phyloP scores from a whole-genome alignment of 2,113 vertebrate species.

The Dicaeum eximium region DNA sequence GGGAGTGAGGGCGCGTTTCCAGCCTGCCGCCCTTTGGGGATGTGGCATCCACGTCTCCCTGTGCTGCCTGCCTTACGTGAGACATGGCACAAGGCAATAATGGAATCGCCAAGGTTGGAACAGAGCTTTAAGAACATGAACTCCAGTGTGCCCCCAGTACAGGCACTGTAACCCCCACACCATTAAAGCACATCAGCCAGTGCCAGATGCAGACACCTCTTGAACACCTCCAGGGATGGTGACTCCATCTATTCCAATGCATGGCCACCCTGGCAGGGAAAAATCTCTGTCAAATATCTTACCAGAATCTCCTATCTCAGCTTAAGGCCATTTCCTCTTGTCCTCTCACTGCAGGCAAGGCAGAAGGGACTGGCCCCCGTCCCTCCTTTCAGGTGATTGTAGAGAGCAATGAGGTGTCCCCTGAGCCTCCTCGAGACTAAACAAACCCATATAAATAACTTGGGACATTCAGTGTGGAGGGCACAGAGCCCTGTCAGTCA shows the following conservation, averaged over 20 bases:
- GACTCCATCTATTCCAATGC: not conserved
- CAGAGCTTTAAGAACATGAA: not conserved
- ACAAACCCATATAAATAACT: not conserved
- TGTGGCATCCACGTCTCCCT: accelerated
- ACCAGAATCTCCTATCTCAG: not conserved
- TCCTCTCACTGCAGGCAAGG: not conserved
- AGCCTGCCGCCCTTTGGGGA: no score
- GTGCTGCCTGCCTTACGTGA: accelerated
- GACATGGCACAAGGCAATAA: not conserved
- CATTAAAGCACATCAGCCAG: not conserved
- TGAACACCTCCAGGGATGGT: not conserved
- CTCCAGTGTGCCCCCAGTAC: not conserved
- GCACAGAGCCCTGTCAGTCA: slow-evolving; percentile 30
- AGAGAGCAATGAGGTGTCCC: not conserved
- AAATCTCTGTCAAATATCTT: not conserved
- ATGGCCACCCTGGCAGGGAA: not conserved
- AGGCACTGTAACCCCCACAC: not conserved
- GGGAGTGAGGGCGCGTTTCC: accelerated
- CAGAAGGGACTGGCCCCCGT: accelerated
- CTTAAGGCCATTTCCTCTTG: not conserved
- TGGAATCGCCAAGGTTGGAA: not conserved
- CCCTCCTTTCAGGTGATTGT: not conserved
- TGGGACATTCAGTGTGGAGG: not conserved
- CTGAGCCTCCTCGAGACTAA: not conserved
- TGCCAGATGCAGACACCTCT: not conserved